Evolutionary conservation across 2,888 invertebrate species (phyloP).

Genomic region (Oxycera nigricornis): DNA sequence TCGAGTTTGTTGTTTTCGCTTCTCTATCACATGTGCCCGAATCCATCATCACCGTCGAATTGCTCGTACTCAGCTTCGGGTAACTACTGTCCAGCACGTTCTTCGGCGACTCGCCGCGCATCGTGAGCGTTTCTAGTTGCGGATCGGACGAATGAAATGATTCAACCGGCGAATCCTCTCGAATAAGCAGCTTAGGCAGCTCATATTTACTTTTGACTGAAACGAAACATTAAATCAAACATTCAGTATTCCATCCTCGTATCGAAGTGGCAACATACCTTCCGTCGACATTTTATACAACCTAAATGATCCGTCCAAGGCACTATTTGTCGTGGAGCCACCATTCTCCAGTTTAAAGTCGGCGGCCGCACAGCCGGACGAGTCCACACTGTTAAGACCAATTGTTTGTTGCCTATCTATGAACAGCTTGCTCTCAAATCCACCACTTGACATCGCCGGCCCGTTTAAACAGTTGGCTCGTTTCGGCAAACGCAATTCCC

Average conservation of each 20-base stretch:
- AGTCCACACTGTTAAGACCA: constrained; percentile 44
- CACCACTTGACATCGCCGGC: constrained; percentile 22
- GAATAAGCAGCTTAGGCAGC: constrained; percentile 49
- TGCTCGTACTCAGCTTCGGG: constrained; percentile 40
- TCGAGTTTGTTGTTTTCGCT: constrained; percentile 39
- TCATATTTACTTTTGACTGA: constrained; percentile 49
- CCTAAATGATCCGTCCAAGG: constrained; percentile 48
- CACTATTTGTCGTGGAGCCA: constrained; percentile 45
- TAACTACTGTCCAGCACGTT: constrained; percentile 43
- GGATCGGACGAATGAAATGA: constrained; percentile 48
- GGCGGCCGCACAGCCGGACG: constrained; percentile 37
- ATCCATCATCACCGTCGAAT: constrained; percentile 26
- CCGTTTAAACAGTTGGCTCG: constrained; percentile 40
- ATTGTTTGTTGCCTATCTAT: constrained; percentile 47
- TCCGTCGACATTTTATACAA: constrained; percentile 48
- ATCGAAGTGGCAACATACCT: constrained; percentile 41
- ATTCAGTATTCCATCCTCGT: not conserved
- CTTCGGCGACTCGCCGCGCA: constrained; percentile 48
- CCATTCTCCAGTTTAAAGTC: constrained; percentile 46
- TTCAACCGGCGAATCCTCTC: constrained; percentile 50
- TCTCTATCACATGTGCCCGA: constrained; percentile 39
- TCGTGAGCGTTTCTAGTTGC: constrained; percentile 48
- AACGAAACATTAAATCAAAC: constrained; percentile 1
- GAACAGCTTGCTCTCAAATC: constrained; percentile 48
- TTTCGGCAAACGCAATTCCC: constrained; percentile 43